phyloP scores from a whole-genome alignment of 2,888 invertebrate genomes.

The Agapostemon virescens region DNA sequence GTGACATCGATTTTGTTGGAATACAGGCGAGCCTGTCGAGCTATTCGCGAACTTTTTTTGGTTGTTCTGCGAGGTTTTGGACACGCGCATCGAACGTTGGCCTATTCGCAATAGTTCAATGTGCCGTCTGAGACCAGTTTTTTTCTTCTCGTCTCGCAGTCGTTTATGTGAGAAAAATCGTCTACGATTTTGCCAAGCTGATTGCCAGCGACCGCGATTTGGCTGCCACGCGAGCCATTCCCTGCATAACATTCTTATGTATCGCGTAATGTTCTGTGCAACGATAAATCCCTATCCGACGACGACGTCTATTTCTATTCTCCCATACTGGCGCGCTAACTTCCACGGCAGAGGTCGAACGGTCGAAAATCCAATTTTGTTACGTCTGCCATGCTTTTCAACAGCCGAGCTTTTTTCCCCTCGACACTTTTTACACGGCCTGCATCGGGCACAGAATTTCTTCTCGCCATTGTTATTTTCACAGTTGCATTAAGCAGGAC shows the following conservation, averaged over 20 bases:
- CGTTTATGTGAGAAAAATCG: slow-evolving; percentile 37
- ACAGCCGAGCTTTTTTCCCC: slow-evolving; percentile 24
- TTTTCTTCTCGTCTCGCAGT: slow-evolving; percentile 17
- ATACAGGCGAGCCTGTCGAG: too few relatives aligned
- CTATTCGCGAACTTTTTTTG: too few relatives aligned
- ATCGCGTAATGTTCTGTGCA: slow-evolving; percentile 28
- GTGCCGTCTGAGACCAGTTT: slow-evolving; percentile 13
- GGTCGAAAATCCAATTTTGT: slow-evolving; percentile 25
- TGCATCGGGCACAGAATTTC: not conserved
- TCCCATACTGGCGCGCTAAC: slow-evolving; percentile 24
- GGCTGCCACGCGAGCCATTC: slow-evolving; percentile 31
- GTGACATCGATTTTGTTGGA: too few relatives aligned
- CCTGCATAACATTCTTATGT: slow-evolving; percentile 47
- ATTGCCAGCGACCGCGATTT: slow-evolving; percentile 38
- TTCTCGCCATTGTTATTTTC: slow-evolving; percentile 7
- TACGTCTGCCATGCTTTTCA: slow-evolving; percentile 27
- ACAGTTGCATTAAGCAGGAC: not conserved
- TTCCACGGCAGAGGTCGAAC: slow-evolving; percentile 27
- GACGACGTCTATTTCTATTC: slow-evolving; percentile 17
- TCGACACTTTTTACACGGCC: not conserved
- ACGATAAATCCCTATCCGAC: slow-evolving; percentile 44
- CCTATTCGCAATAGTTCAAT: slow-evolving; percentile 15
- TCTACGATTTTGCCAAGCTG: slow-evolving; percentile 37
- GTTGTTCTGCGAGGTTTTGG: not conserved
- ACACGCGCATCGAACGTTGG: not conserved